Base-by-base conservation (phyloP, 2,113 vertebrate species). In the Passer montanus region DNA sequence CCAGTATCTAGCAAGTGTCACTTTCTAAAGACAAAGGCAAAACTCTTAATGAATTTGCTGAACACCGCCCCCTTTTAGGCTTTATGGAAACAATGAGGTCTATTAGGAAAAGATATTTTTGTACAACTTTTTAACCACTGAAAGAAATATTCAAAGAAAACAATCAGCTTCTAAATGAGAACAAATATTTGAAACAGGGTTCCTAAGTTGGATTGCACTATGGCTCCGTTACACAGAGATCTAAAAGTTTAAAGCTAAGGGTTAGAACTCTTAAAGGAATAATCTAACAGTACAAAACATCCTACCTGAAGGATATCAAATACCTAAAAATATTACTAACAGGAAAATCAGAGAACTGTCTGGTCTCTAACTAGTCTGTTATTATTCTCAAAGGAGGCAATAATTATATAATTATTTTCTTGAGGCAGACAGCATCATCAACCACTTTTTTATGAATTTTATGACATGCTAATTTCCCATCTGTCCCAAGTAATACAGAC, bases 391-490 rank as follows among this genome's bases (percentile, higher is more conserved):
- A 75, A 62, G 90, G 89, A 97, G 92, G 58, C 67, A 83, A 95
- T 93, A 35, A 83, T 97, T 95, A 96, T 97, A 91, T 96, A 96
- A 97, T 98, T 96, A 95, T 96, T 98, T 98, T 93, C 74, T 90
- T 83, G 87, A 98, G 96, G 97, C 72, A 97, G 96, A 94, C 94
- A 98, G 94, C 82, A 96, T 70, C 62, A 92, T 92, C 87, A 95
- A 94, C 93, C 87, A 94, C 86, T 97, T 96, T 97, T 97, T 97
- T 82, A 96, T 90, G 89, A 96, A 96, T 98, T 98, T 98, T 98
- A 98, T 98, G 97, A 93, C 97, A 98, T 97, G 96, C 89, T 98
- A 98, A 98, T 98, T 98, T 98, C 86, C 98, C 97, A 98, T 98
- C 98, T 98, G 98, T 98, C 97, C 94, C 84, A 87, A 94, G 84